Conservation (phyloP, 2,888 invertebrate species). For the Abrostola triplasia region DNA sequence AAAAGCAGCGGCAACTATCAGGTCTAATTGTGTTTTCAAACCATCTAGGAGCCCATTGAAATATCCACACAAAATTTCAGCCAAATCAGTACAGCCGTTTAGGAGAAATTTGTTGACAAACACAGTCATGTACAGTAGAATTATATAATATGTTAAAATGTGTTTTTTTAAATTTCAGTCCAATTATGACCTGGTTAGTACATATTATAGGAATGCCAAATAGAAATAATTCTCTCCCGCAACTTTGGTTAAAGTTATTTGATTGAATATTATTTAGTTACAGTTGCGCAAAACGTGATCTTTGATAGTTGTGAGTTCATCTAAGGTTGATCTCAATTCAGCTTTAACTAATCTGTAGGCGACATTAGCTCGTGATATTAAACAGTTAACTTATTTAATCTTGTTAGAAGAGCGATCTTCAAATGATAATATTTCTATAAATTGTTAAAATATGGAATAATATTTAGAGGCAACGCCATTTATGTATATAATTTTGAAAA, state of each 20-base stretch:
- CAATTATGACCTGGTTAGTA: too few species aligned
- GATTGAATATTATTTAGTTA: not conserved
- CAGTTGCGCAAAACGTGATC: not conserved
- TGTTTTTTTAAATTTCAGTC: too few species aligned
- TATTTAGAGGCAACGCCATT: constrained; percentile 20
- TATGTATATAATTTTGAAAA: constrained; percentile 9
- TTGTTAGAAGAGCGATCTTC: constrained; percentile 22
- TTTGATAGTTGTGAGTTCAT: constrained; percentile 9
- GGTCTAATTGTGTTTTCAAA: too few species aligned
- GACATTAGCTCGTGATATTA: constrained; percentile 23
- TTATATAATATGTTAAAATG: too few species aligned
- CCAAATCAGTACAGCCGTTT: too few species aligned
- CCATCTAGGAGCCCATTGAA: too few species aligned
- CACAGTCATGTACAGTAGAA: too few species aligned
- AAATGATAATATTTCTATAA: constrained; percentile 32
- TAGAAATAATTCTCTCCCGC: too few species aligned
- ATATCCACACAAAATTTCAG: too few species aligned
- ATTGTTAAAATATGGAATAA: constrained; percentile 26
- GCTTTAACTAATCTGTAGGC: constrained; percentile 20
- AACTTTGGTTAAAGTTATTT: not conserved
- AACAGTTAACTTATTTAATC: constrained; percentile 35
- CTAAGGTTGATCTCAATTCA: constrained; percentile 25
- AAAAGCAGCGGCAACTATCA: too few species aligned
- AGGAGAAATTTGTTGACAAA: too few species aligned
- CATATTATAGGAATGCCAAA: too few species aligned